These are phyloP conservation scores for Dipus sagitta DNA, from an alignment of 2,797 vertebrate genomes.

Conservation along the genomic window DNA sequence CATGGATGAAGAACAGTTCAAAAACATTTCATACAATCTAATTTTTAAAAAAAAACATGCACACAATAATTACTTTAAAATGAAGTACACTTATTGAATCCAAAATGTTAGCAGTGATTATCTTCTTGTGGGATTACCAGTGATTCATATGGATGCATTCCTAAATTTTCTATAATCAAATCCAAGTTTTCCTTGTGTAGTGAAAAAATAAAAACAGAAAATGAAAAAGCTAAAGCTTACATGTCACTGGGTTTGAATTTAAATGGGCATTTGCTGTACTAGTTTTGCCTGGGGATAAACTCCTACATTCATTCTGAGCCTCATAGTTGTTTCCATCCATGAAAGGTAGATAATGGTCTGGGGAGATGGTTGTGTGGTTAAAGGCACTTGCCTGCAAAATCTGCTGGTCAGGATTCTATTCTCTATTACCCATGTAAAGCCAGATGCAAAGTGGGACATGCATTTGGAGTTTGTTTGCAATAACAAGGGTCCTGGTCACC, in stretches of 20 bases:
- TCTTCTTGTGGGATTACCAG: neutral
- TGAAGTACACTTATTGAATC: neutral
- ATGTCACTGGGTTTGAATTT: conserved; percentile 4
- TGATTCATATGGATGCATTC: neutral
- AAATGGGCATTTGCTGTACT: neutral
- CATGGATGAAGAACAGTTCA: neutral
- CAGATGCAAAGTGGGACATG: no score
- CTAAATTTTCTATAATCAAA: conserved; percentile 16
- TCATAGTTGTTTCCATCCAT: conserved; percentile 63
- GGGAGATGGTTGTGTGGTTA: no score
- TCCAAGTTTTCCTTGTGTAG: neutral
- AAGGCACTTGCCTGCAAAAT: no score
- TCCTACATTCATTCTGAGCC: conserved; percentile 52
- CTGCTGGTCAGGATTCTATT: no score
- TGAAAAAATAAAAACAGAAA: neutral
- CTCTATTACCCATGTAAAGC: no score
- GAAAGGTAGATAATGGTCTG: conserved; percentile 72
- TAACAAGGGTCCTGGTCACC: no score
- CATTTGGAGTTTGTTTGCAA: no score
- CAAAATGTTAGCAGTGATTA: neutral
- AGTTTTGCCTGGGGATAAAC: conserved; percentile 18
- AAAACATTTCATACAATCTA: neutral
- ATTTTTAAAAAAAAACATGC: neutral
- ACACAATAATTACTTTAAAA: neutral
- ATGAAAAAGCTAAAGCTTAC: conserved; percentile 14